Conservation (phyloP, 2,888 invertebrate species). For the Thymelicus lineola region DNA sequence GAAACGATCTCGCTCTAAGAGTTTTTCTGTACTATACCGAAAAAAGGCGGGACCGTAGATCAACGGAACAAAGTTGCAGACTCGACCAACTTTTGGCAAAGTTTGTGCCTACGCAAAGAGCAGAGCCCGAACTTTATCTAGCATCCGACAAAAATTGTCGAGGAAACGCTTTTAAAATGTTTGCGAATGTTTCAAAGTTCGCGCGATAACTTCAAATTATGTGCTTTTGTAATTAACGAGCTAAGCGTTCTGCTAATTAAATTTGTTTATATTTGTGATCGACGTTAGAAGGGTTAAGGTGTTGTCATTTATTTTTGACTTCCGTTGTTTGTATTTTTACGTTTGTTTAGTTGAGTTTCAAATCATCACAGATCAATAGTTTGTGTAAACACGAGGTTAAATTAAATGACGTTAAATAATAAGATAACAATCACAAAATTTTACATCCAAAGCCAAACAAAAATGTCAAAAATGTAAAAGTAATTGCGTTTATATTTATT, state of each 20-base stretch:
- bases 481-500: no score
- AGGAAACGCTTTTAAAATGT: conserved; percentile 38
- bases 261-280: background rate
- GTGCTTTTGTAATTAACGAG: conserved; percentile 34
- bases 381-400: no score
- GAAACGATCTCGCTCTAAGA: conserved; percentile 59
- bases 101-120: conserved; percentile 35
- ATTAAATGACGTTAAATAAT: no score
- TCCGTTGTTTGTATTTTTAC: background rate
- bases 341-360: background rate
- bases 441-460: no score
- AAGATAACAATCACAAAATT: no score
- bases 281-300: background rate
- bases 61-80: conserved; percentile 37
- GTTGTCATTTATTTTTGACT: background rate
- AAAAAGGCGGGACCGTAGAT: conserved; percentile 52
- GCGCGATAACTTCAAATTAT: conserved; percentile 36
- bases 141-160: conserved; percentile 33
- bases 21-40: conserved; percentile 56
- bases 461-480: no score
- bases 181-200: conserved; percentile 26
- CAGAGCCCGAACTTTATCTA: conserved; percentile 28
- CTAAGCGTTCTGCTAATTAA: background rate
- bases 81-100: conserved; percentile 18
- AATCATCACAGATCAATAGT: no score